Conservation (phyloP, 2,797 vertebrate genomes). For the Falco naumanni region DNA sequence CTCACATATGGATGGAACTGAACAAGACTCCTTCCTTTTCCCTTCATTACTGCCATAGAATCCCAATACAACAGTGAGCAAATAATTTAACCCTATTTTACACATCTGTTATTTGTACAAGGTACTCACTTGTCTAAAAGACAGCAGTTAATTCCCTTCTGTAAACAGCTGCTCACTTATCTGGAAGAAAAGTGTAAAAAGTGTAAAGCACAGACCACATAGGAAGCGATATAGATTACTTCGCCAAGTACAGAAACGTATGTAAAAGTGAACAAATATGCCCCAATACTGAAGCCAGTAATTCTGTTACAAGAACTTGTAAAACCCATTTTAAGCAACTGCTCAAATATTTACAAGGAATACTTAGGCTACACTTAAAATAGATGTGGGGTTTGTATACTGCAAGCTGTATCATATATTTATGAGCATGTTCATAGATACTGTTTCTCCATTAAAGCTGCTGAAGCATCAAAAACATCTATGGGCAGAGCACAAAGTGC, state of each 20-base stretch:
- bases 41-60: background rate
- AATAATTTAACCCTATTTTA: background rate
- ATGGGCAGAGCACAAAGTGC: background rate
- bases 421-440: background rate
- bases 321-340: background rate
- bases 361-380: background rate
- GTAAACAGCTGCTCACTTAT: background rate
- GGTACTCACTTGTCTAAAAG: background rate
- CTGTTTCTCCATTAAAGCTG: background rate
- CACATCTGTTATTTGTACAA: background rate
- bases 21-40: background rate
- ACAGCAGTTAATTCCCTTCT: background rate
- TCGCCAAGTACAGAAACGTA: background rate
- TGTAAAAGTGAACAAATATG: background rate
- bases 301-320: background rate
- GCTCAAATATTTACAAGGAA: background rate
- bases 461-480: background rate
- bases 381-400: background rate
- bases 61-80: background rate
- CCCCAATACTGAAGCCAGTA: background rate
- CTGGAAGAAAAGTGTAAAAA: background rate
- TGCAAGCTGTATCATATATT: background rate
- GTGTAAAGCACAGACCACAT: background rate
- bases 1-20: background rate
- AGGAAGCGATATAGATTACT: background rate